Evolutionary conservation across 2,888 invertebrate genomes (phyloP).

Genomic region (Orchestes rusci): DNA sequence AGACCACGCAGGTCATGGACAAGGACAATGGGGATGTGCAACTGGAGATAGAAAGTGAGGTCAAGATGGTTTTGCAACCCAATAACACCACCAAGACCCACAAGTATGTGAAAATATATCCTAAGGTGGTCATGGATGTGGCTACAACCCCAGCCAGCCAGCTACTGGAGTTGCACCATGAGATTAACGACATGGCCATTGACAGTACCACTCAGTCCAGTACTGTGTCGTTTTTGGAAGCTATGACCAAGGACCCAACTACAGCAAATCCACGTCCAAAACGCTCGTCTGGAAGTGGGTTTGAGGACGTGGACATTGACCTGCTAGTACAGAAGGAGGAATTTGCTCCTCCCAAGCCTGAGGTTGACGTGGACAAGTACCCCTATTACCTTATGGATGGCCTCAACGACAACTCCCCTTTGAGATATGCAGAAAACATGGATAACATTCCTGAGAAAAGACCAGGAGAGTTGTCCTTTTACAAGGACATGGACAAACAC

Average conservation of each 20-base stretch:
- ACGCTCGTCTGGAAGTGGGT: neutral
- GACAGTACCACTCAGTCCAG: conserved; percentile 11
- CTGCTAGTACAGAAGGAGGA: conserved; percentile 33
- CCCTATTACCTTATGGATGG: conserved; percentile 52
- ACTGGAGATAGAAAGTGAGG: conserved; percentile 36
- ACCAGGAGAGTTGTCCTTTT: conserved; percentile 62
- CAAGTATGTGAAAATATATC: conserved; percentile 35
- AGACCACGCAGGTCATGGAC: conserved; percentile 35
- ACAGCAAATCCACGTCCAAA: conserved; percentile 3
- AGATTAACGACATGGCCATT: conserved; percentile 2
- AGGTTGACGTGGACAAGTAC: conserved; percentile 47
- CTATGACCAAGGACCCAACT: conserved; percentile 2
- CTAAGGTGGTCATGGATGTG: conserved; percentile 29
- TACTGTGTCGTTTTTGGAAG: conserved; percentile 9
- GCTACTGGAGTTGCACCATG: neutral
- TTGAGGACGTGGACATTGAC: conserved; percentile 31
- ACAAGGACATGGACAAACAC: conserved; percentile 52
- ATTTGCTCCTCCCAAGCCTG: conserved; percentile 21
- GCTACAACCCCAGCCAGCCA: neutral
- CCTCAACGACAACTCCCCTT: conserved; percentile 52
- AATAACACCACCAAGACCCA: conserved; percentile 31
- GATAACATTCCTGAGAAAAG: conserved; percentile 56
- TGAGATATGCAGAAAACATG: conserved; percentile 61
- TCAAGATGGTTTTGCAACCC: conserved; percentile 34
- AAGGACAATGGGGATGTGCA: conserved; percentile 32